Base-by-base conservation (phyloP, 2,888 invertebrate species). In the Pollenia griseotomentosa region DNA sequence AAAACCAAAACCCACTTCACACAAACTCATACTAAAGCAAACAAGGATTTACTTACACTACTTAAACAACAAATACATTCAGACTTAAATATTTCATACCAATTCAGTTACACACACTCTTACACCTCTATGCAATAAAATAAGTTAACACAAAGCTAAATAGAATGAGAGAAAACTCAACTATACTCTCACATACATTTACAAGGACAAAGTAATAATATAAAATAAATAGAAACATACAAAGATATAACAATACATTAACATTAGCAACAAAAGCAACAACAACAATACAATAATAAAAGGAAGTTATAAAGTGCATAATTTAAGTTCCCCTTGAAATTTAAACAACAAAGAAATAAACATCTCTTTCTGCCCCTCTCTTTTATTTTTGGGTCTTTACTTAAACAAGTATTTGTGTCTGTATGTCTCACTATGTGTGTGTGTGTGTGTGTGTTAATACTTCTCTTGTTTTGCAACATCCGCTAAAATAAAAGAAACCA, bases 271-370 rank as follows among this genome's bases (percentile, higher is more conserved):
- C 79, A 81, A 59, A 51, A 73, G 42, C 53, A 44, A 12, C 44
- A 83, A 63, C 51, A 79, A 57, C n/a, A 75, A 48, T 71, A 33
- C 33, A 68, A 84, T 16, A 84, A 75, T 42, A 79, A 44, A 80
- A 68, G 75, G 80, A 80, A 86, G 82, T 75, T 87, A 48, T 77
- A 85, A 88, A 88, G 82, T 86, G 88, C 86, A 88, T 88, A 88
- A 88, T 88, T 88, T 77, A 85, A 85, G 86, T 86, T 88, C 74
- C 80, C 88, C 73, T 83, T 86, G 80, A 87, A 81, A 87, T 80
- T 70, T 71, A 23, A 78, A 71, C 70, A 66, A 59, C 12, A 83
- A 63, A 59, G n/a, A 68, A 16, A n/a, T 16, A 12, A 68, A 71
- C 57, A 16, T 74, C 42, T 61, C 40, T 19, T 12, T 66, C 11